Percentiles rank a stretch among this genome's conserved stretches.
These are phyloP conservation scores for Erpornis zantholeuca DNA, from an alignment of 2,113 vertebrate genomes.

Conservation along the genomic window DNA sequence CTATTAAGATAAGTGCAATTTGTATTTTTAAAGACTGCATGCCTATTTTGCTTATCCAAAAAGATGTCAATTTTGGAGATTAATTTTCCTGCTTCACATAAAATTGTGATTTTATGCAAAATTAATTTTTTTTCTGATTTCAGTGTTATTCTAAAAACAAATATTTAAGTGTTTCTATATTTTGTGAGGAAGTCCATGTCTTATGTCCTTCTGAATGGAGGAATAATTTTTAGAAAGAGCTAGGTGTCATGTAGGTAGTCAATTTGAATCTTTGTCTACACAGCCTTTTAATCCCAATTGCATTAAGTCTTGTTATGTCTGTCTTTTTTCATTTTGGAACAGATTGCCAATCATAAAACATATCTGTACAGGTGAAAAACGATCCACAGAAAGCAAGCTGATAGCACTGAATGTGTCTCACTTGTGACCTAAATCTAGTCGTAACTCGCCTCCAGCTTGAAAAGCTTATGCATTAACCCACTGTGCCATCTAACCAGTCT, in stretches of 20 bases:
- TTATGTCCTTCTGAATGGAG: not conserved
- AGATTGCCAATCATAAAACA: not conserved
- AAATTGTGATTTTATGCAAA: not conserved
- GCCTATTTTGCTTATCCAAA: not conserved
- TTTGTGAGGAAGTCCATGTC: accelerated
- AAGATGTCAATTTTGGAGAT: not conserved
- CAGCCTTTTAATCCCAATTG: not conserved
- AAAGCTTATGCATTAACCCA: not conserved
- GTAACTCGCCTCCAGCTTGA: not conserved
- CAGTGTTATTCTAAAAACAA: not conserved
- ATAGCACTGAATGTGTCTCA: not conserved
- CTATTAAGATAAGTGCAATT: not conserved
- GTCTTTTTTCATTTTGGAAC: not conserved
- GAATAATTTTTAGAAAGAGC: not conserved
- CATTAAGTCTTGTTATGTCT: not conserved
- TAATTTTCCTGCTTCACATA: not conserved
- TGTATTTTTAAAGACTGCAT: not conserved
- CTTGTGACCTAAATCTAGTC: constrained; percentile 14
- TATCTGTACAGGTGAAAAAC: not conserved
- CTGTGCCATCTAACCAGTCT: not conserved
- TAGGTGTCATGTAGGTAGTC: not conserved
- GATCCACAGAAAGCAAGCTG: not conserved
- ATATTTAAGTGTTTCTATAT: not conserved
- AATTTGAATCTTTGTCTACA: not conserved
- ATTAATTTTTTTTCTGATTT: not conserved